These are phyloP conservation scores for Tenthredo scrophulariae DNA, from an alignment of 2,888 invertebrate species.

Conservation along the genomic window DNA sequence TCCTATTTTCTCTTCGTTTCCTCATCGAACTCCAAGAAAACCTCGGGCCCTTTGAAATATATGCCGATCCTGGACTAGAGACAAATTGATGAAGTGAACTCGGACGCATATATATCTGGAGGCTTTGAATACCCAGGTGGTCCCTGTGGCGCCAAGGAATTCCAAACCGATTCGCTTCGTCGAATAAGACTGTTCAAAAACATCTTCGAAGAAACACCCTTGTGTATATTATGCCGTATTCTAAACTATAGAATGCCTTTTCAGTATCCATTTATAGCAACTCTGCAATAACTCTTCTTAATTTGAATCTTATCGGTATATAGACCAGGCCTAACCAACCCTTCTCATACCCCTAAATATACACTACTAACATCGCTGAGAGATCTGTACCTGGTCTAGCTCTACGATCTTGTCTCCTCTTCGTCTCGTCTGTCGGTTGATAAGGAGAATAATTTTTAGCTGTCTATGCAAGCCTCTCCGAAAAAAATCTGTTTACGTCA, in stretches of 20 bases:
- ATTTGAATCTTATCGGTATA: constrained; percentile 73
- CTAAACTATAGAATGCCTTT: constrained; percentile 47
- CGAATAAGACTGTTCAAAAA: constrained; percentile 4
- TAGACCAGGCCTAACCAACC: constrained; percentile 58
- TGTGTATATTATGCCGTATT: not conserved
- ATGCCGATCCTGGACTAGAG: not conserved
- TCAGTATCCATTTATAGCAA: constrained; percentile 41
- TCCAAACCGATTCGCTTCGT: constrained; percentile 37
- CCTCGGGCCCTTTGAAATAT: not conserved
- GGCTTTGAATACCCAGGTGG: constrained; percentile 48
- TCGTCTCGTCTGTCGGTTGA: constrained; percentile 44
- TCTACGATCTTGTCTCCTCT: constrained; percentile 4
- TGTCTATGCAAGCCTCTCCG: not conserved
- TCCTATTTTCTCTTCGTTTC: not conserved
- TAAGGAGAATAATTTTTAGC: constrained; percentile 21
- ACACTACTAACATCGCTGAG: not conserved
- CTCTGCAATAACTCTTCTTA: constrained; percentile 67
- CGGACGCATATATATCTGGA: not conserved
- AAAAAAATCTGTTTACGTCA: constrained; percentile 25
- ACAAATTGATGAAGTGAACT: constrained; percentile 49
- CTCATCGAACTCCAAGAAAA: not conserved
- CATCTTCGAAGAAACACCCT: constrained; percentile 34
- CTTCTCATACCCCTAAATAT: constrained; percentile 45
- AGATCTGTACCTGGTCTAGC: constrained; percentile 9
- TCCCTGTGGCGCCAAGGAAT: constrained; percentile 36